Percentiles rank a stretch among this genome's conserved stretches.
These are phyloP conservation scores for Drosophila erecta DNA, from an alignment of 1,140 invertebrate species.

Conservation along the genomic window DNA sequence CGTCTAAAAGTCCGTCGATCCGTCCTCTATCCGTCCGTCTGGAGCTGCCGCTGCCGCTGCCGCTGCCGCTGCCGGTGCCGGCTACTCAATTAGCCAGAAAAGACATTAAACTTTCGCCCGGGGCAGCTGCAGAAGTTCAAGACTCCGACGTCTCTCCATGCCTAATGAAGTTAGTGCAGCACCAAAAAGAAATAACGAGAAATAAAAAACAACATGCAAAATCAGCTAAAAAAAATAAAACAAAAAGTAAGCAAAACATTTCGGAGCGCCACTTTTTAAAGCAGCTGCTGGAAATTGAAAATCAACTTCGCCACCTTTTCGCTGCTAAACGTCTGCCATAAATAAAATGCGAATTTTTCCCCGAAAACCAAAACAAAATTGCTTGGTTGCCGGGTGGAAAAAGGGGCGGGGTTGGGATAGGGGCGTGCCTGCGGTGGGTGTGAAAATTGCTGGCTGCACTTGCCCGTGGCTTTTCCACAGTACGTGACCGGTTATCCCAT, in stretches of 20 bases:
- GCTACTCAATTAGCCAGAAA: constrained; percentile 81
- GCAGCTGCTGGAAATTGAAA: constrained; percentile 75
- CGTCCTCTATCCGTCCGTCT: constrained; percentile 1
- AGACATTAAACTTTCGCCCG: constrained; percentile 78
- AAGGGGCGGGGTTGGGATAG: background rate
- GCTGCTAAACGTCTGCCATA: constrained; percentile 74
- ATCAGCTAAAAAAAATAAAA: constrained; percentile 8
- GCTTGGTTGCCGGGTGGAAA: constrained; percentile 31
- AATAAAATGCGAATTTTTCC: constrained; percentile 70
- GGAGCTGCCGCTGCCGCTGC: constrained; percentile 10
- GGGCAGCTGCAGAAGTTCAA: constrained; percentile 44
- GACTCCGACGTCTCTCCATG: constrained; percentile 43
- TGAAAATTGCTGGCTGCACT: constrained; percentile 27
- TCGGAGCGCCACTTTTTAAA: constrained; percentile 66
- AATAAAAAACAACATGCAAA: constrained; percentile 14
- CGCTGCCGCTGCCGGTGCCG: constrained; percentile 12
- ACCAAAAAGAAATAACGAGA: constrained; percentile 5
- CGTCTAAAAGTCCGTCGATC: background rate
- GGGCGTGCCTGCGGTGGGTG: constrained; percentile 7
- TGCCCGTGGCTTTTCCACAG: constrained; percentile 36
- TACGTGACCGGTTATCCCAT: constrained; percentile 70
- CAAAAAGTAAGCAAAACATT: constrained; percentile 21
- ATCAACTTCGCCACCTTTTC: constrained; percentile 45
- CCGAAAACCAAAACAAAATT: constrained; percentile 64
- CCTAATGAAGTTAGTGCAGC: constrained; percentile 68